Evolutionary conservation across 2,888 invertebrate species (phyloP).

Genomic region (Plutella xylostella): DNA sequence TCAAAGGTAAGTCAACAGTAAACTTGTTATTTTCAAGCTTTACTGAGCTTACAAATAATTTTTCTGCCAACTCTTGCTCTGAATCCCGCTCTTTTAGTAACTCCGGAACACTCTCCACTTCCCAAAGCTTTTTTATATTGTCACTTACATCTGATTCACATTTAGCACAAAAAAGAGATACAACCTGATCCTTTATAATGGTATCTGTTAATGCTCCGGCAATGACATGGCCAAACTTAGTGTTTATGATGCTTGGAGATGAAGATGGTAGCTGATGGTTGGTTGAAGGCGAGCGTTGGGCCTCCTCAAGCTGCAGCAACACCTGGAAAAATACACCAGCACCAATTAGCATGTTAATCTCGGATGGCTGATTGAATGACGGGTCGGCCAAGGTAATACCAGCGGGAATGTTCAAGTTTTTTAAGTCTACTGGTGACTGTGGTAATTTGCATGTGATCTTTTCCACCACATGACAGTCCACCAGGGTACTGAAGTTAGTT

Average conservation of each 20-base stretch:
- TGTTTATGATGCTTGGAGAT: background rate
- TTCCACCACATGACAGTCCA: constrained; percentile 1
- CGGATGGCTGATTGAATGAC: background rate
- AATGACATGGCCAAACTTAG: background rate
- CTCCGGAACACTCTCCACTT: background rate
- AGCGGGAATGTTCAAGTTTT: background rate
- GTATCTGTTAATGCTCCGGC: background rate
- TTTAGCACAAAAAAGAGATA: background rate
- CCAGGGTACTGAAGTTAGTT: background rate
- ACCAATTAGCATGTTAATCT: background rate
- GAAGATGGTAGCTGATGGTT: background rate
- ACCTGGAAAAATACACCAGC: background rate
- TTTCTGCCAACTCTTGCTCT: background rate
- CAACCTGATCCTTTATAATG: background rate
- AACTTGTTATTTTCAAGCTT: background rate
- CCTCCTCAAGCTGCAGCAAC: background rate
- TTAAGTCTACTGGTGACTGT: background rate
- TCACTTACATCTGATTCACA: background rate
- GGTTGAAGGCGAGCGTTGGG: background rate
- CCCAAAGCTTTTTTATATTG: background rate
- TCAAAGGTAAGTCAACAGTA: background rate
- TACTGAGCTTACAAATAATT: background rate
- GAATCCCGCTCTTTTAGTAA: background rate
- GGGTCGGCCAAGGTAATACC: background rate
- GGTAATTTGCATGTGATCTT: background rate